Evolutionary conservation across 1,140 invertebrate species (phyloP).

Genomic region (Tetragnatha versicolor): DNA sequence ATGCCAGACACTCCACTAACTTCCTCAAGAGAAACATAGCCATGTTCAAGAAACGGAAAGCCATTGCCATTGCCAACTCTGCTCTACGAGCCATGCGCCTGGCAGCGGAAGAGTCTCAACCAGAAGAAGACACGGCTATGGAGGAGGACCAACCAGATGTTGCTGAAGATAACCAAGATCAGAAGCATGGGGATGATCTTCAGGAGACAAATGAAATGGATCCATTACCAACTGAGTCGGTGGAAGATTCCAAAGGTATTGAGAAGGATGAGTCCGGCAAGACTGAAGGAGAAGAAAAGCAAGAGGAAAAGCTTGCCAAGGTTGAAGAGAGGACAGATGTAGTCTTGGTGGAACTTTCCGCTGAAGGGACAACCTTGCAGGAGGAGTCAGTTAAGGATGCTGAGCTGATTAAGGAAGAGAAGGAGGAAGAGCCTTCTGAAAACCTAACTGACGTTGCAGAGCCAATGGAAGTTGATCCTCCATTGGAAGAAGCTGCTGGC

Average conservation of each 20-base stretch:
- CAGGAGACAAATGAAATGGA: slow-evolving; percentile 72
- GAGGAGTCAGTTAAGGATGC: not conserved
- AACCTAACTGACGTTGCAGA: not conserved
- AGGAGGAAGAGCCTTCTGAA: not conserved
- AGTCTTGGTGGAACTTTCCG: too few species aligned
- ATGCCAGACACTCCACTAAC: not conserved
- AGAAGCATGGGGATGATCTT: not conserved
- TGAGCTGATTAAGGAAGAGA: not conserved
- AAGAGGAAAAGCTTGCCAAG: not conserved
- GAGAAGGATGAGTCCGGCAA: not conserved
- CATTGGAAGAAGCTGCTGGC: not conserved
- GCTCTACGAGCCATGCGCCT: too few species aligned
- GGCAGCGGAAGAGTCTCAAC: not conserved
- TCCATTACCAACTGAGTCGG: slow-evolving; percentile 56
- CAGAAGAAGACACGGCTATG: not conserved
- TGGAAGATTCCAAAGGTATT: not conserved
- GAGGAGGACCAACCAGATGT: slow-evolving; percentile 60
- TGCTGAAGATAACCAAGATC: not conserved
- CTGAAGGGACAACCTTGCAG: not conserved
- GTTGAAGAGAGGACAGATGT: not conserved
- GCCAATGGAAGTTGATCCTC: not conserved
- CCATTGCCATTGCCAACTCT: not conserved
- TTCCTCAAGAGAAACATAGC: slow-evolving; percentile 17
- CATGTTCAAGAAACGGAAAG: slow-evolving; percentile 6
- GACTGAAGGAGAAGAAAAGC: not conserved